Conservation (phyloP, 2,888 invertebrate genomes). For the Chromoteleia sp. region DNA sequence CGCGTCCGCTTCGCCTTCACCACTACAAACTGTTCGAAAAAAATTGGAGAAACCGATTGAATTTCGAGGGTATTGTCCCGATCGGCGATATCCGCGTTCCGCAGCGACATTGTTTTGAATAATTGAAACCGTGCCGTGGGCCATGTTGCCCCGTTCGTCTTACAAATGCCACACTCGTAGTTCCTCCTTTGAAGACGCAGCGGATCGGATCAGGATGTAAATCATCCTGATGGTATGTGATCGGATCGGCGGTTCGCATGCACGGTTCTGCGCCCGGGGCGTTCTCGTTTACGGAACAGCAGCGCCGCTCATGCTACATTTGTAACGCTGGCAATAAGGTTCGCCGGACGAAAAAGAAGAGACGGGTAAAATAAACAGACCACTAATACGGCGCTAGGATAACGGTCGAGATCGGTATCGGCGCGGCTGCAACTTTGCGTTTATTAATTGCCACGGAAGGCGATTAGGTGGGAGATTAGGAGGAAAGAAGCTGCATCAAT, state of each 20-base stretch:
- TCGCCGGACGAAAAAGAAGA: conserved; percentile 23
- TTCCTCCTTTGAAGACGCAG: conserved; percentile 48
- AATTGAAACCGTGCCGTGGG: conserved; percentile 64
- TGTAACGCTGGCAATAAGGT: conserved; percentile 44
- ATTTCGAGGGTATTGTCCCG: conserved; percentile 30
- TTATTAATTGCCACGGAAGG: conserved; percentile 51
- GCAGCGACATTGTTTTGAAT: conserved; percentile 68
- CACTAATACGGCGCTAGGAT: conserved; percentile 62
- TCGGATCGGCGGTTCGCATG: conserved; percentile 59
- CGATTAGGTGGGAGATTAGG: conserved; percentile 19
- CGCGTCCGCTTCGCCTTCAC: no score
- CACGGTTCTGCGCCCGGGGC: conserved; percentile 53
- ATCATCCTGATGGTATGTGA: conserved; percentile 65
- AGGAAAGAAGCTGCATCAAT: conserved; percentile 4
- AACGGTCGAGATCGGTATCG: conserved; percentile 56
- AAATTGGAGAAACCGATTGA: conserved; percentile 14
- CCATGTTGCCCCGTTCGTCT: conserved; percentile 48
- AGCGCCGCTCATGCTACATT: conserved; percentile 54
- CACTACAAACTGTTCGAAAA: background rate
- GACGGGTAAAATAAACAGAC: conserved; percentile 49
- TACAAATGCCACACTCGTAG: conserved; percentile 69
- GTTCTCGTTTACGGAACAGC: conserved; percentile 60
- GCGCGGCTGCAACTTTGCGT: conserved; percentile 27
- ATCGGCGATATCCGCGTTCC: conserved; percentile 61
- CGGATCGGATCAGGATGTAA: conserved; percentile 67